Evolutionary conservation across 1,140 invertebrate species (phyloP).

Genomic region (Drosophila ohnishii): DNA sequence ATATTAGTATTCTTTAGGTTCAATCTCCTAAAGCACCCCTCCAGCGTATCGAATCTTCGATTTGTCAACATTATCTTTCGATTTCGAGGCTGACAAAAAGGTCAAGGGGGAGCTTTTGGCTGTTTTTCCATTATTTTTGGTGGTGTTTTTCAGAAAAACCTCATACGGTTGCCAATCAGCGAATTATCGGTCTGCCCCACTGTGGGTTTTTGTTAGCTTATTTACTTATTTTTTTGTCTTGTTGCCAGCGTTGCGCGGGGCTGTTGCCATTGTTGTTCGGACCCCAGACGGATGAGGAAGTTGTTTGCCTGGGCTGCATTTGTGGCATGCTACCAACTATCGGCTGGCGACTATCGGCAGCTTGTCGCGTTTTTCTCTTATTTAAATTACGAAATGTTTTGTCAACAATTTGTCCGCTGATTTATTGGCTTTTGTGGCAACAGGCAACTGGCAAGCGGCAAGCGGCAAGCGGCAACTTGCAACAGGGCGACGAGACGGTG

Average conservation of each 20-base stretch:
- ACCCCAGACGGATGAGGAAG: constrained; percentile 66
- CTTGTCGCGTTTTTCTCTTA: constrained; percentile 67
- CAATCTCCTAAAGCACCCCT: neutral
- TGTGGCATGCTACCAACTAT: constrained; percentile 70
- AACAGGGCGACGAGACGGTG: constrained; percentile 14
- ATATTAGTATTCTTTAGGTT: neutral
- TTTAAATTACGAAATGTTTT: constrained; percentile 82
- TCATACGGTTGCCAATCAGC: constrained; percentile 43
- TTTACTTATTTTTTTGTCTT: constrained; percentile 5
- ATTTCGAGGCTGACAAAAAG: constrained; percentile 42
- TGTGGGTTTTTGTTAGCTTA: constrained; percentile 10
- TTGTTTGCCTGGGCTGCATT: constrained; percentile 55
- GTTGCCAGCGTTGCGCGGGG: constrained; percentile 4
- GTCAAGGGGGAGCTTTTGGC: constrained; percentile 38
- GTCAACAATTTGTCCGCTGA: constrained; percentile 80
- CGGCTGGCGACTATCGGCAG: constrained; percentile 65
- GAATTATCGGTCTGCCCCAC: constrained; percentile 51
- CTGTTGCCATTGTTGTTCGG: constrained; percentile 29
- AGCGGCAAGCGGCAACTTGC: constrained; percentile 18
- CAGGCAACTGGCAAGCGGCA: constrained; percentile 8
- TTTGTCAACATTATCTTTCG: constrained; percentile 18
- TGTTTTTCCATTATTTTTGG: constrained; percentile 19
- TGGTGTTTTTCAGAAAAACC: constrained; percentile 10
- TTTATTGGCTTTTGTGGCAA: constrained; percentile 62
- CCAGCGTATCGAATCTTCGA: constrained; percentile 42